Percentiles rank a stretch among this genome's conserved stretches.
phyloP scores from a whole-genome alignment of 2,797 vertebrate genomes.

The Babyrousa celebensis region DNA sequence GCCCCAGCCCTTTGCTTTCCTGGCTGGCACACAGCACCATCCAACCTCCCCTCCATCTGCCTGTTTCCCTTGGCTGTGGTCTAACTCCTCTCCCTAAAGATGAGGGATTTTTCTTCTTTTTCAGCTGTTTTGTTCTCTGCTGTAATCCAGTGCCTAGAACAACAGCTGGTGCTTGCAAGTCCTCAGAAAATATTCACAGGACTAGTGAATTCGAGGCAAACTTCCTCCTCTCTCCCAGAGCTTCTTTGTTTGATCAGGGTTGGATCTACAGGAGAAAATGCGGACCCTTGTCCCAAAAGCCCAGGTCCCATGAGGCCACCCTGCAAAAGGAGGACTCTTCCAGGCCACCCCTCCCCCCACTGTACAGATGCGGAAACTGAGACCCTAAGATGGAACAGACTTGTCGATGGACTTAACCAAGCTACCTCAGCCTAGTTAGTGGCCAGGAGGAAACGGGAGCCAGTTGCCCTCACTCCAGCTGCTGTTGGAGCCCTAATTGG shows the following conservation, averaged over 20 bases:
- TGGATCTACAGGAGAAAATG: not conserved
- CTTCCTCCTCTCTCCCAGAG: not conserved
- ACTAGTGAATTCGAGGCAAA: not conserved
- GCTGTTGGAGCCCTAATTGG: not conserved
- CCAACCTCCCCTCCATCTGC: too few species aligned
- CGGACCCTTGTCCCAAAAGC: not conserved
- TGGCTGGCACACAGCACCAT: accelerated
- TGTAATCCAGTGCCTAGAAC: not conserved
- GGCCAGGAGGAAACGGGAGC: not conserved
- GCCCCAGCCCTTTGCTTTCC: not conserved
- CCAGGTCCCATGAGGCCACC: not conserved
- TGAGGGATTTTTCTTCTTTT: too few species aligned
- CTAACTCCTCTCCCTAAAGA: not conserved
- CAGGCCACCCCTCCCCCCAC: not conserved
- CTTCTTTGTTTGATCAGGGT: not conserved
- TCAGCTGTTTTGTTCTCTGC: not conserved
- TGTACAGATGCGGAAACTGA: not conserved
- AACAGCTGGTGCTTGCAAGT: not conserved
- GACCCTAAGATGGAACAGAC: not conserved
- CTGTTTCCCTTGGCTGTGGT: not conserved
- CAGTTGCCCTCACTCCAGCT: not conserved
- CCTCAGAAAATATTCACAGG: not conserved
- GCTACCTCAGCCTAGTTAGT: not conserved
- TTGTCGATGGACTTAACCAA: not conserved
- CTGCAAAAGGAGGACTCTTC: not conserved